These are phyloP conservation scores for Heterocephalus glaber DNA, from an alignment of 2,113 vertebrate genomes.

Conservation along the genomic window DNA sequence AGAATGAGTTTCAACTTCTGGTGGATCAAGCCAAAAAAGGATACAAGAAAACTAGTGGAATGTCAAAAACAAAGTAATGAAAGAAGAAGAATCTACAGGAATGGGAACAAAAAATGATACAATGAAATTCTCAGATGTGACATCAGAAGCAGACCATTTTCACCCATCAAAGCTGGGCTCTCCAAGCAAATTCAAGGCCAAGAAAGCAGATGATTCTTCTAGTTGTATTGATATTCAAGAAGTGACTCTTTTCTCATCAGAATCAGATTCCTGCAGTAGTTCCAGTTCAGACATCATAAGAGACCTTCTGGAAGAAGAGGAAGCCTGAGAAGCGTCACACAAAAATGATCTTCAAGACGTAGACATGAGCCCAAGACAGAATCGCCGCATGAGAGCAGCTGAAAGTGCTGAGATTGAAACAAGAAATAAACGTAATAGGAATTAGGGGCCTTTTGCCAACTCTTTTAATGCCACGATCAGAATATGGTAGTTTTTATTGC, in stretches of 20 bases:
- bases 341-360: neutral
- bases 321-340: too few species aligned
- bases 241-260: too few species aligned
- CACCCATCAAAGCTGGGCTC: neutral
- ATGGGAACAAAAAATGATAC: conserved; percentile 60
- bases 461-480: fast-evolving
- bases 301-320: too few species aligned
- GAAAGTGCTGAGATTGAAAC: neutral
- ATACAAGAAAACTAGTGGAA: conserved; percentile 82
- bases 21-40: conserved; percentile 90
- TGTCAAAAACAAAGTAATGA: conserved; percentile 39
- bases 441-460: conserved; percentile 6
- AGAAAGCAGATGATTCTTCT: neutral
- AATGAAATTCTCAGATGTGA: neutral
- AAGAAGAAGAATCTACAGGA: neutral
- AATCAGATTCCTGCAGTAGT: too few species aligned
- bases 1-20: conserved; percentile 90
- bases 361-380: conserved; percentile 58
- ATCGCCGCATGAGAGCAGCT: fast-evolving
- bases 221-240: too few species aligned
- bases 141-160: neutral
- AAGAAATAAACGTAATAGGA: conserved; percentile 81
- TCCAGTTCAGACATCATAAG: too few species aligned
- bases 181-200: neutral
- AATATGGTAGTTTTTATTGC: fast-evolving